These are phyloP conservation scores for Liposcelis brunnea DNA, from an alignment of 2,888 invertebrate genomes.

Conservation along the genomic window DNA sequence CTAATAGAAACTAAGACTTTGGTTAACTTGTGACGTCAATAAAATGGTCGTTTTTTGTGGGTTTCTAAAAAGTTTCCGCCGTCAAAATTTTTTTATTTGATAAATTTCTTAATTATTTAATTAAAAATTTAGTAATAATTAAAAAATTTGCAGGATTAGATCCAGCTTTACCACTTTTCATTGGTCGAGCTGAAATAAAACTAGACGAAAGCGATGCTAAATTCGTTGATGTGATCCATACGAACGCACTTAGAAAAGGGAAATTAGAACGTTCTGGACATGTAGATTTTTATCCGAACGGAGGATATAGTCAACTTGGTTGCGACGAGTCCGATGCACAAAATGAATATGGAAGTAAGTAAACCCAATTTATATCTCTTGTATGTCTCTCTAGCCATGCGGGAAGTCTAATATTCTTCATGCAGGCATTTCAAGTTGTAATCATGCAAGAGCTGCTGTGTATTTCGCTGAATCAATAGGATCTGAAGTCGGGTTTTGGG, in stretches of 20 bases:
- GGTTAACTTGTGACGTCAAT: no score
- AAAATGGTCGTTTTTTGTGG: no score
- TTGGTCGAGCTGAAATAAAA: conserved; percentile 14
- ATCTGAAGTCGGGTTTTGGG: conserved; percentile 36
- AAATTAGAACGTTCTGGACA: conserved; percentile 18
- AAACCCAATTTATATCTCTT: conserved; percentile 1
- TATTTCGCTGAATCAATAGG: conserved; percentile 41
- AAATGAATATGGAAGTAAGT: conserved; percentile 14
- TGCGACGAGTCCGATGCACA: conserved; percentile 24
- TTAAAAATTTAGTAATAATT: conserved; percentile 1
- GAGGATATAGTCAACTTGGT: conserved; percentile 35
- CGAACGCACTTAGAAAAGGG: conserved; percentile 20
- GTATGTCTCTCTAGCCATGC: conserved; percentile 23
- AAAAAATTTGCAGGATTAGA: conserved; percentile 19
- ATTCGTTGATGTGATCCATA: conserved; percentile 23
- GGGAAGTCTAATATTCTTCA: conserved; percentile 13
- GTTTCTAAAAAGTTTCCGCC: no score
- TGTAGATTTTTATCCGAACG: conserved; percentile 23
- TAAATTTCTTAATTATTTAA: background rate
- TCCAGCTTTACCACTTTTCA: conserved; percentile 20
- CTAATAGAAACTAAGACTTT: no score
- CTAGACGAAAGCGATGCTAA: conserved; percentile 18
- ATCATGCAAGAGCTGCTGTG: conserved; percentile 38
- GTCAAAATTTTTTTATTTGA: background rate
- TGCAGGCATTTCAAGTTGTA: conserved; percentile 33